These are phyloP conservation scores for Leptoclinus maculatus DNA, from an alignment of 2,797 vertebrate genomes.

Conservation along the genomic window DNA sequence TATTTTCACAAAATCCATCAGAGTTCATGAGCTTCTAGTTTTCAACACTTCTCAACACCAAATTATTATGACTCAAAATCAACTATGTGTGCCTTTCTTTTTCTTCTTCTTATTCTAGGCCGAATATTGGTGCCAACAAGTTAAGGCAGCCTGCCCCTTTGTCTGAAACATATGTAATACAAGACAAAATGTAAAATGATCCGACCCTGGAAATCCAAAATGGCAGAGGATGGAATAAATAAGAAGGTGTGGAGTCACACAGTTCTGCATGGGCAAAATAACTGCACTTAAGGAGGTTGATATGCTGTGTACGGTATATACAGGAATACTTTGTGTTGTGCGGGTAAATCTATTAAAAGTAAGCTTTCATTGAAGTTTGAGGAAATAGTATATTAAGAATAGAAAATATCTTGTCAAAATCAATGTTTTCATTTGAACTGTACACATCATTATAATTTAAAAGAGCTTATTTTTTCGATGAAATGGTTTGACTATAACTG, in stretches of 20 bases:
- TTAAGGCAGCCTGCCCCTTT: neutral
- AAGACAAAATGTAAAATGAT: neutral
- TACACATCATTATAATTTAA: neutral
- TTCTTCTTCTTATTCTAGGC: constrained; percentile 34
- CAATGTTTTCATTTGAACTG: neutral
- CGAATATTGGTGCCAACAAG: constrained; percentile 42
- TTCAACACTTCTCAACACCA: neutral
- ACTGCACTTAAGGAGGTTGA: neutral
- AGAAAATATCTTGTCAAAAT: neutral
- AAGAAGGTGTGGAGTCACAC: no score
- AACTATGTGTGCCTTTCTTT: neutral
- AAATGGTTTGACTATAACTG: neutral
- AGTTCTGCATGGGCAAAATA: neutral
- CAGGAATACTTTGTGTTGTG: neutral
- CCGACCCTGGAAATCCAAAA: neutral
- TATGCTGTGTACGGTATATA: neutral
- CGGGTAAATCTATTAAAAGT: neutral
- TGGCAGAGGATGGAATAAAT: neutral
- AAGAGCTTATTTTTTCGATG: neutral
- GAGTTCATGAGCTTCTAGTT: neutral
- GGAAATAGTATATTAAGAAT: neutral
- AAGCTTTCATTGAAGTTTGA: neutral
- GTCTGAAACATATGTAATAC: neutral
- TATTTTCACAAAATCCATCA: neutral
- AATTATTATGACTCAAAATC: neutral